Conservation (phyloP, 2,797 vertebrate genomes). For the Harpagifer antarcticus region DNA sequence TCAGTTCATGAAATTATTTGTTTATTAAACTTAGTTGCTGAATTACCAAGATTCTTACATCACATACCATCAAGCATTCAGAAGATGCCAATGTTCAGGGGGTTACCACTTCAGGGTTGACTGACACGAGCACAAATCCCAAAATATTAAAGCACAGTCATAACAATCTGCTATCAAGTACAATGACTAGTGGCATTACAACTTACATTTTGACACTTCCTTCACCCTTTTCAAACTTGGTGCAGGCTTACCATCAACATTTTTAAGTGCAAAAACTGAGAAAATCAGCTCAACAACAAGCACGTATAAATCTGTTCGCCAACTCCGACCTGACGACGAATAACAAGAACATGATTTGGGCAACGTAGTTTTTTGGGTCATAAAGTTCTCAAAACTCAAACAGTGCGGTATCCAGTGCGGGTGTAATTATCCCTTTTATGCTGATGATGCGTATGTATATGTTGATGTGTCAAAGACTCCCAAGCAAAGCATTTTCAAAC, state of each 20-base stretch:
- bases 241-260: background rate
- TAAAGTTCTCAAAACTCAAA: background rate
- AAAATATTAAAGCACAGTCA: conserved; percentile 10
- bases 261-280: conserved; percentile 13
- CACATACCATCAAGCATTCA: conserved; percentile 26
- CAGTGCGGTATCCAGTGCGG: background rate
- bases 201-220: background rate
- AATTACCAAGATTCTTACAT: conserved; percentile 1
- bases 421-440: background rate
- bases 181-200: background rate
- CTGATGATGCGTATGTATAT: conserved; percentile 30
- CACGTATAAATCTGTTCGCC: background rate
- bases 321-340: background rate
- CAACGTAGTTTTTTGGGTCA: background rate
- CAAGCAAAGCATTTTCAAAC: background rate
- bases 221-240: background rate
- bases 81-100: conserved; percentile 25
- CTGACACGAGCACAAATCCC: conserved; percentile 32
- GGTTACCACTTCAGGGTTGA: conserved; percentile 18
- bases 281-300: background rate
- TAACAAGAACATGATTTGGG: background rate
- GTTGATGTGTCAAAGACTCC: background rate
- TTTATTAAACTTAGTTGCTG: background rate
- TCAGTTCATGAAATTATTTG: background rate
- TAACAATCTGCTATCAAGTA: background rate